Base-by-base conservation (phyloP, 2,113 vertebrate species). In the Raphicerus campestris region DNA sequence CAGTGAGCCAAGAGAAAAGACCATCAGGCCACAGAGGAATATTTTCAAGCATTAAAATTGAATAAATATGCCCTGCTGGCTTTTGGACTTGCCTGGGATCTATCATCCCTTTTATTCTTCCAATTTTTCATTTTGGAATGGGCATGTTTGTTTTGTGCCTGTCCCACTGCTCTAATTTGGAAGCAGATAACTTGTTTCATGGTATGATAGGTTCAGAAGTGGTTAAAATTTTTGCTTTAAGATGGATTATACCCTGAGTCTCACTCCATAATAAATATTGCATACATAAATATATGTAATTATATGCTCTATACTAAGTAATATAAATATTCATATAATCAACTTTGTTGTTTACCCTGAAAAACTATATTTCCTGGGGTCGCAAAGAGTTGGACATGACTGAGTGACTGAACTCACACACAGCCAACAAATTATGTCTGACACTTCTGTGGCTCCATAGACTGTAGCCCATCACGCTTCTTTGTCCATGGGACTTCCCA, bases 371-470 rank as follows among this genome's bases (percentile, higher is more conserved):
- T 35, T 35, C 66, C n/a, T 70, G n/a, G 24, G 9, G 9, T 35
- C 0, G 0, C n/a, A 35, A 35, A 35, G n/a, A 70, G n/a, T 70
- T 35, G 9, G n/a, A 20, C 9, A 35, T 20, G 17, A 35, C 17
- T 70, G 17, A 70, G 5, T 20, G 19, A 26, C 56, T 58, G 20
- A 20, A 35, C 4, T 10, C 19, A 35, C 63, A 35, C 19, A 70
- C 19, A 70, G n/a, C 9, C 17, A 70, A 10, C 17, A 70, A 70
- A 35, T 22, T 70, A 19, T 10, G 16, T 20, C n/a, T 70, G 63
- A 35, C 17, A 22, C 19, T 35, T 63, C n/a, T 70, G n/a, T 35
- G 63, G n/a, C n/a, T 35, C n/a, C 63, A 70, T 35, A 35, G 63
- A 35, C 63, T 70, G 17, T 35, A 70, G 63, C 5, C 63, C n/a